Evolutionary conservation across 2,113 vertebrate species (phyloP).

Genomic region (Gulo gulo): DNA sequence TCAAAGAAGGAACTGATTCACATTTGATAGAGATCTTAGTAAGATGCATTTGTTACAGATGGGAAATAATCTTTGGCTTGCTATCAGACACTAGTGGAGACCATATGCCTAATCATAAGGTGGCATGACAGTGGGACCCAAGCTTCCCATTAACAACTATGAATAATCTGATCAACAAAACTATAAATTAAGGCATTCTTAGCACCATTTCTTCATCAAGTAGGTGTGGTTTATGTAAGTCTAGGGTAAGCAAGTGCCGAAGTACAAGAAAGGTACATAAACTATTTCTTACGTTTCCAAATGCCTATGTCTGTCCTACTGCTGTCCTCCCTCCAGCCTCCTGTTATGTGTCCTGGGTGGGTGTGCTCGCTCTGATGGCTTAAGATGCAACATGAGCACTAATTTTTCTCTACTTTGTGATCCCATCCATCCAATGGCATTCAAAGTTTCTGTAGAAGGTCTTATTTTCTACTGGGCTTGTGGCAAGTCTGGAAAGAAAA

Average conservation of each 20-base stretch:
- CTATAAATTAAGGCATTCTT: background rate
- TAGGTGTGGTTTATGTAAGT: background rate
- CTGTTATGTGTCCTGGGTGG: rapidly evolving
- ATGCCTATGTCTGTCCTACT: too few species aligned
- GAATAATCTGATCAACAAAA: background rate
- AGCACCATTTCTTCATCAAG: background rate
- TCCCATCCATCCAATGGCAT: background rate
- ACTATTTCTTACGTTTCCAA: background rate
- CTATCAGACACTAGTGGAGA: background rate
- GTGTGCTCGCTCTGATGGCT: background rate
- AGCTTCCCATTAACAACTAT: background rate
- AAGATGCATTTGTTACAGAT: background rate
- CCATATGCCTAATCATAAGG: background rate
- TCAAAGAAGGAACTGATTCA: background rate
- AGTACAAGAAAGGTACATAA: background rate
- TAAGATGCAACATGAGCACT: background rate
- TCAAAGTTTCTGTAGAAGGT: background rate
- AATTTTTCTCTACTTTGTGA: background rate
- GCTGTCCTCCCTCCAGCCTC: background rate
- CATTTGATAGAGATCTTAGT: background rate
- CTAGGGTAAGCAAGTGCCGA: background rate
- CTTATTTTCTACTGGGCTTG: background rate
- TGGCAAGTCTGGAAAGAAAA: background rate
- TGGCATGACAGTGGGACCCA: background rate
- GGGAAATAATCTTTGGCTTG: background rate